Conservation (phyloP, 2,888 invertebrate species). For the Catocala nupta region DNA sequence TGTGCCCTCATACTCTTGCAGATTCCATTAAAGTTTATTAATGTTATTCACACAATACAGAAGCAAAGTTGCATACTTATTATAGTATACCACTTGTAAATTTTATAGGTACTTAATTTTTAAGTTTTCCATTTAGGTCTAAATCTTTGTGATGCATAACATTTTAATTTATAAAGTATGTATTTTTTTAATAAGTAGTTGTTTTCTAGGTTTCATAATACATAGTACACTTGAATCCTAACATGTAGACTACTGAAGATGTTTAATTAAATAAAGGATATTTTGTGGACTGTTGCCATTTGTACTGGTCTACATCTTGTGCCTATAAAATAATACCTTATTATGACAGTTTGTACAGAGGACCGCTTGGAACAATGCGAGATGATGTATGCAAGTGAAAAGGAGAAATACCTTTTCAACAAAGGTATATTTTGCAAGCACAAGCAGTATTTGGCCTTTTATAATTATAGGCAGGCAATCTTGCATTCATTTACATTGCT, state of each 20-base stretch:
- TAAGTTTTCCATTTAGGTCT: slow-evolving; percentile 49
- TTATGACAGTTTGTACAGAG: slow-evolving; percentile 80
- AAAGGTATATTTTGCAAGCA: slow-evolving; percentile 79
- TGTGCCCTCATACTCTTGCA: slow-evolving; percentile 29
- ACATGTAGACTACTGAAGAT: slow-evolving; percentile 32
- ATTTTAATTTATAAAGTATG: slow-evolving; percentile 45
- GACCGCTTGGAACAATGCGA: slow-evolving; percentile 79
- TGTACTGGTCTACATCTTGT: slow-evolving; percentile 65
- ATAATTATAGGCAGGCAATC: slow-evolving; percentile 76
- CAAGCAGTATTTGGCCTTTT: slow-evolving; percentile 73
- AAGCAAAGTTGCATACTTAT: slow-evolving; percentile 27
- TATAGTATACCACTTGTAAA: slow-evolving; percentile 32
- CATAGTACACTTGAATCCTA: slow-evolving; percentile 42
- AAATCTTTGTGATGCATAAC: slow-evolving; percentile 48
- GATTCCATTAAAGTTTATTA: slow-evolving; percentile 34
- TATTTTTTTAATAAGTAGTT: slow-evolving; percentile 40
- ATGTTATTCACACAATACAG: slow-evolving; percentile 31
- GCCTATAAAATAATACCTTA: slow-evolving; percentile 75
- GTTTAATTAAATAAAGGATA: slow-evolving; percentile 32
- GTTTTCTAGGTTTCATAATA: slow-evolving; percentile 47
- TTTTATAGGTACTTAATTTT: slow-evolving; percentile 50
- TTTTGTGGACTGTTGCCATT: slow-evolving; percentile 68
- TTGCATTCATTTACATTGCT: slow-evolving; percentile 81
- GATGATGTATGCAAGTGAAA: slow-evolving; percentile 82
- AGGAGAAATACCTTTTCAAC: slow-evolving; percentile 65